phyloP scores from a whole-genome alignment of 2,113 vertebrate genomes.

The Chaenogobius annularis region DNA sequence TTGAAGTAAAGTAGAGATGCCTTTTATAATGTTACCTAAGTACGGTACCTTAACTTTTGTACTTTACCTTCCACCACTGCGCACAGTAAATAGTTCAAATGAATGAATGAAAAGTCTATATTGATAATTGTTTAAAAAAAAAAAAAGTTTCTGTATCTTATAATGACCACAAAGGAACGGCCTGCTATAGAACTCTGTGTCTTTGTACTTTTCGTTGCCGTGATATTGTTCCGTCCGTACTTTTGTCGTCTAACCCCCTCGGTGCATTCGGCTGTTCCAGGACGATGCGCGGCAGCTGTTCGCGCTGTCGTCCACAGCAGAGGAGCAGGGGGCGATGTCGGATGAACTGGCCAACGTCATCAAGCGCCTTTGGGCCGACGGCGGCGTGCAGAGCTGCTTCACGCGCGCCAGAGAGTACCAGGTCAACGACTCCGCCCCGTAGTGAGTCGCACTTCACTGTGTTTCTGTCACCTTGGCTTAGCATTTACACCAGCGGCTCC shows the following conservation, averaged over 20 bases:
- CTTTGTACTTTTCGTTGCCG: background rate
- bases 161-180: too few relatives aligned
- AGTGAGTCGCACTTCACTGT: slow-evolving; percentile 82
- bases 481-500: too few relatives aligned
- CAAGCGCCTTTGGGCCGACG: slow-evolving; percentile 91
- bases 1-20: too few relatives aligned
- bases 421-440: slow-evolving; percentile 92
- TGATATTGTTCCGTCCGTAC: too few relatives aligned
- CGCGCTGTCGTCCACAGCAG: slow-evolving; percentile 85
- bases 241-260: slow-evolving; percentile 3
- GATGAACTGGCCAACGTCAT: slow-evolving; percentile 91
- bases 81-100: too few relatives aligned
- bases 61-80: too few relatives aligned
- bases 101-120: too few relatives aligned
- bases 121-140: too few relatives aligned
- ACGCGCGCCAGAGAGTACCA: slow-evolving; percentile 86
- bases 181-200: too few relatives aligned
- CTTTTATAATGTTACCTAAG: too few relatives aligned
- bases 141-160: too few relatives aligned
- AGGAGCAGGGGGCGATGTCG: slow-evolving; percentile 92
- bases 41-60: too few relatives aligned
- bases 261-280: slow-evolving; percentile 66
- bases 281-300: slow-evolving; percentile 95
- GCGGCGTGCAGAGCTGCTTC: slow-evolving; percentile 93
- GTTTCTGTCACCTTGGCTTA: background rate